Base-by-base conservation (phyloP, 2,113 vertebrate species). In the Daboia siamensis region DNA sequence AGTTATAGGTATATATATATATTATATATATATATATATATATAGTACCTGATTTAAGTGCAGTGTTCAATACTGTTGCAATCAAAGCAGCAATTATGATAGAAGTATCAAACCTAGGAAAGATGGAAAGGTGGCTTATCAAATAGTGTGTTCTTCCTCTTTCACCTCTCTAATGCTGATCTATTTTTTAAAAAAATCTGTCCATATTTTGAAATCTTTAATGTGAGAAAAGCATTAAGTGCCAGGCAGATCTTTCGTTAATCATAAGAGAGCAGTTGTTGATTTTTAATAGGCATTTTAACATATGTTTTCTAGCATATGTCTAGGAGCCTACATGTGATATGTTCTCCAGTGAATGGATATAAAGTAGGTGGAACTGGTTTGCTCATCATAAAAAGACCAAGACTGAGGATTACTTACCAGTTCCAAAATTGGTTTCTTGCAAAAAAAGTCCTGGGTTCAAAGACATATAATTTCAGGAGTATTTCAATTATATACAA, bases 341-440 rank as follows among this genome's bases (percentile, higher is more conserved):
- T 44, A 29, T 9, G 46, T 87, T 55, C 8, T 44, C 21, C 23
- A 26, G 15, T 74, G 33, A 74, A 8, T 5, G 46, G 86, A 91
- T 87, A 48, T 6, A 54, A 39, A 54, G 12, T 20, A 5, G 24
- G 55, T 23, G 87, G 15, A 85, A 86, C 39, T 46, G 23, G 5
- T 46, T 90, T 55, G 23, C 29, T 46, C 3, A 74, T n/a, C 26
- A 48, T 33, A 10, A 56, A 87, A 64, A 11, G 56, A 48, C 44
- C 33, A 52, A 64, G 13, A 15, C 26, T 2, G 3, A 7, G 46
- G 24, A 15, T 6, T 48, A 95, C 97, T 98, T 94, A 99, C 99
- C 99, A 99, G 97, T 99, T 99, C 99, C 99, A 99, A 97, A 99
- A 99, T 94, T 98, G 98, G 93, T 98, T 98, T 91, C 93, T 98